A percentile compares a stretch with the other conserved stretches of the same genome.
phyloP scores from a whole-genome alignment of 92 coral and sea anemone genomes.

The Bergia sp. region DNA sequence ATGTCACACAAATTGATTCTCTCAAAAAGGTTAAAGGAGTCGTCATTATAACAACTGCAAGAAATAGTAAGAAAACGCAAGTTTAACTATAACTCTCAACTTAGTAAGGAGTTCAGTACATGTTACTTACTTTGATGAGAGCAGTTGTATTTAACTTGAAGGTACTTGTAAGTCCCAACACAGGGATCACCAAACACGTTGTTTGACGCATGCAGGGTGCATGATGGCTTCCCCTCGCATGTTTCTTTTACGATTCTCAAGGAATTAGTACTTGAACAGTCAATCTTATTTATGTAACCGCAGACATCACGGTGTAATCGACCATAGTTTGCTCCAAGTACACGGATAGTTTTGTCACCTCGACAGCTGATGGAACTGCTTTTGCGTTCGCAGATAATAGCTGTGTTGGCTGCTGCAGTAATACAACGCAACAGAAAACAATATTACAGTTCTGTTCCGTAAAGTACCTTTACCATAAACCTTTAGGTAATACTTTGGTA shows the following conservation, averaged over 20 bases:
- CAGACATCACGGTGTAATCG: background rate
- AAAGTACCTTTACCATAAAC: too few relatives aligned
- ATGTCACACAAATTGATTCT: too few relatives aligned
- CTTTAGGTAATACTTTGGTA: background rate
- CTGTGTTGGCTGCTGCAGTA: background rate
- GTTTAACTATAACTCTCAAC: too few relatives aligned
- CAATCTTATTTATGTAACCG: too few relatives aligned
- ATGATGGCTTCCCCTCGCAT: background rate
- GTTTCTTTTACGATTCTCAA: background rate
- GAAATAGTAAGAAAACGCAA: too few relatives aligned
- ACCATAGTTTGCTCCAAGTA: conserved; percentile 12
- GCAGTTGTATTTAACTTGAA: conserved; percentile 5
- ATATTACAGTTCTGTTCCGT: background rate
- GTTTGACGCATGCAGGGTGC: background rate
- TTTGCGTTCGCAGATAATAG: background rate
- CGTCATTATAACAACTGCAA: too few relatives aligned
- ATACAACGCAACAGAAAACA: background rate
- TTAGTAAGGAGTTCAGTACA: too few relatives aligned
- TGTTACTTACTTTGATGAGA: background rate
- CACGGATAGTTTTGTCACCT: background rate
- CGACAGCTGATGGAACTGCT: background rate
- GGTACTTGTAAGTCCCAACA: background rate
- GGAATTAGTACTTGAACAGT: background rate
- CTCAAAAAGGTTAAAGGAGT: too few relatives aligned
- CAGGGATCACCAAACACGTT: background rate